phyloP scores from a whole-genome alignment of 2,113 vertebrate species.

The Zosterops pallidus region DNA sequence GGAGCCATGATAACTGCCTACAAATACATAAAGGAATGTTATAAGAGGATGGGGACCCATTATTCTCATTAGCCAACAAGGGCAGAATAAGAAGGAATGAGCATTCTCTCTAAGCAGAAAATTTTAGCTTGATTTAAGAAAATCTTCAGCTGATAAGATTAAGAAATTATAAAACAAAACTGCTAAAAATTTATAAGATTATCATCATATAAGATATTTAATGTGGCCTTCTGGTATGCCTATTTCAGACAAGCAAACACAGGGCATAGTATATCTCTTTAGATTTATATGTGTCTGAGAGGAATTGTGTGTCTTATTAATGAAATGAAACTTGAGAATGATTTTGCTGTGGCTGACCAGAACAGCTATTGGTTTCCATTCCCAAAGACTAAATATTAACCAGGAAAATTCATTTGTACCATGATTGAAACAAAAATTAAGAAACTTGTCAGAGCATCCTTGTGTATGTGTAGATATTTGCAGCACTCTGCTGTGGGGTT shows the following conservation, averaged over 20 bases:
- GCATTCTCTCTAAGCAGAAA: not conserved
- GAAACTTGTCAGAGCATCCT: not conserved
- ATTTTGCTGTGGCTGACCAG: not conserved
- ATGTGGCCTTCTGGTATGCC: not conserved
- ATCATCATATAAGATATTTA: not conserved
- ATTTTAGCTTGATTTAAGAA: not conserved
- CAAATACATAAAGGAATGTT: slow-evolving; percentile 55
- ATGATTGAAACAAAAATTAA: not conserved
- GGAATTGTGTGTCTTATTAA: not conserved
- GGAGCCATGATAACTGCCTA: slow-evolving; percentile 39
- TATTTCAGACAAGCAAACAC: not conserved
- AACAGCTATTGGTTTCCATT: not conserved
- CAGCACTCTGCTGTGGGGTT: not conserved
- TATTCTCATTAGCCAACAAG: slow-evolving; percentile 54
- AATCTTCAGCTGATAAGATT: not conserved
- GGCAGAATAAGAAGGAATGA: slow-evolving; percentile 4
- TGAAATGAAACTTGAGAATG: not conserved
- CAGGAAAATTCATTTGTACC: not conserved
- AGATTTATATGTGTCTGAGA: not conserved
- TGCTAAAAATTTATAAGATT: not conserved
- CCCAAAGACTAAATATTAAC: not conserved
- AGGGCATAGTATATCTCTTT: not conserved
- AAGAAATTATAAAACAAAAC: not conserved
- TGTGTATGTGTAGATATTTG: not conserved
- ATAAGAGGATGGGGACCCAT: slow-evolving; percentile 9